Evolutionary conservation across 2,113 vertebrate species (phyloP).

Genomic region (Ursus arctos): DNA sequence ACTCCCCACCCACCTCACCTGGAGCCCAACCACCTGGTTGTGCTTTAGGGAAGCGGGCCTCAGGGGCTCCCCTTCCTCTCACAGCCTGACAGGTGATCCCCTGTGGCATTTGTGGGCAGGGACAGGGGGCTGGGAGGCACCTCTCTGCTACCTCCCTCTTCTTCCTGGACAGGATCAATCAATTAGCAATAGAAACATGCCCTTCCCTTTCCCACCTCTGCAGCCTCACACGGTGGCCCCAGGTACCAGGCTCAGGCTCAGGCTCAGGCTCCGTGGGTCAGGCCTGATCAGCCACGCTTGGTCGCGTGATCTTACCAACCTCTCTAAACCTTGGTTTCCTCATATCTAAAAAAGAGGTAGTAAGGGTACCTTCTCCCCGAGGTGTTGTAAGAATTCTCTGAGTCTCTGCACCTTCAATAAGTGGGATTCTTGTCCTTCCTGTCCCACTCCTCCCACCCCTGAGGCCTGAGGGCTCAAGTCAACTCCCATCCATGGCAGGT

Average conservation of each 20-base stretch:
- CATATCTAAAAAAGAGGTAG: not conserved
- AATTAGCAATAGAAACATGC: not conserved
- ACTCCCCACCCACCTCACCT: not conserved
- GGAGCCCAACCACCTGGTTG: not conserved
- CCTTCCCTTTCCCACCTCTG: not conserved
- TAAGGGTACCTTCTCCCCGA: not conserved
- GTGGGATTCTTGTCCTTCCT: not conserved
- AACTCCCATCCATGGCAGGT: not conserved
- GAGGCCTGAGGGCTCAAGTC: not conserved
- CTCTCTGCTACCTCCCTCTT: not conserved
- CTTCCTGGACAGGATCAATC: not conserved
- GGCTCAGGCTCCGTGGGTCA: not conserved
- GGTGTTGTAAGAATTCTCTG: not conserved
- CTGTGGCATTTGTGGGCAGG: not conserved
- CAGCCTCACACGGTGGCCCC: not conserved
- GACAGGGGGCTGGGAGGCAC: not conserved
- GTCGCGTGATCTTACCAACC: not conserved
- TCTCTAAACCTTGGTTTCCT: not conserved
- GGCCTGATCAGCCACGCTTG: not conserved
- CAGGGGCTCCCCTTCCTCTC: not conserved
- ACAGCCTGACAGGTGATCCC: not conserved
- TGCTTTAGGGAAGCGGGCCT: not conserved
- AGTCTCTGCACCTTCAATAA: not conserved
- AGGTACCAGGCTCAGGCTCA: too few species aligned
- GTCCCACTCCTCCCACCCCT: not conserved